phyloP scores from a whole-genome alignment of 2,113 vertebrate genomes.

The Chloropsis cyanopogon region DNA sequence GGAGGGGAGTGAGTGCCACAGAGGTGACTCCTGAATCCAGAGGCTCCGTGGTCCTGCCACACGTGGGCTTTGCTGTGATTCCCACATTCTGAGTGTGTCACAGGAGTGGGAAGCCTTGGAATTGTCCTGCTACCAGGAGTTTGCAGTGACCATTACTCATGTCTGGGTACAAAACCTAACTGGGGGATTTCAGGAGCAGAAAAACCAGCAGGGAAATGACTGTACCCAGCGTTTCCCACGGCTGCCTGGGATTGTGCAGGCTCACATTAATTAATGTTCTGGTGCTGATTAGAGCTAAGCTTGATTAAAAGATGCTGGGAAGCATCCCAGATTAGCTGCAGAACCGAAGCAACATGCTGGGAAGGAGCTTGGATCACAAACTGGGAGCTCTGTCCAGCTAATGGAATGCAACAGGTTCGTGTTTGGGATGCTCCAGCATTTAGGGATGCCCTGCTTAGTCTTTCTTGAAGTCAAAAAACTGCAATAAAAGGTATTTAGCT shows the following conservation, averaged over 20 bases:
- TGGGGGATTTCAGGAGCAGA: constrained; percentile 14
- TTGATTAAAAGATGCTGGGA: neutral
- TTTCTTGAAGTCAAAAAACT: neutral
- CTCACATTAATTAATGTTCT: neutral
- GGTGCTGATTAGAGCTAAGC: neutral
- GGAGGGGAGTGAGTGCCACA: accelerated
- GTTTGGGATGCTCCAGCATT: neutral
- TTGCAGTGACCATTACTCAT: neutral
- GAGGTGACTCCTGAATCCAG: neutral
- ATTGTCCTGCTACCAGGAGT: neutral
- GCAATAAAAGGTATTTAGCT: neutral
- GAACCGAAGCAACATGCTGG: accelerated
- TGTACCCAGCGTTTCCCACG: neutral
- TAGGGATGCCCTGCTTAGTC: accelerated
- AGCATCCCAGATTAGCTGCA: neutral
- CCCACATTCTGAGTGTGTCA: neutral
- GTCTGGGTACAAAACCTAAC: neutral
- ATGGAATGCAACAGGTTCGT: too few species aligned
- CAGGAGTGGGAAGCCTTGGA: neutral
- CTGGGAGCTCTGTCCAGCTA: neutral
- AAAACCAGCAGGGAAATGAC: neutral
- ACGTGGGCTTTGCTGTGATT: neutral
- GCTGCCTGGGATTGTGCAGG: neutral
- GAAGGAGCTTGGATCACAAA: neutral
- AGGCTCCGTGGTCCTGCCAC: neutral